These are phyloP conservation scores for Pipistrellus pipistrellus DNA, from an alignment of 2,797 vertebrate species.

Conservation along the genomic window DNA sequence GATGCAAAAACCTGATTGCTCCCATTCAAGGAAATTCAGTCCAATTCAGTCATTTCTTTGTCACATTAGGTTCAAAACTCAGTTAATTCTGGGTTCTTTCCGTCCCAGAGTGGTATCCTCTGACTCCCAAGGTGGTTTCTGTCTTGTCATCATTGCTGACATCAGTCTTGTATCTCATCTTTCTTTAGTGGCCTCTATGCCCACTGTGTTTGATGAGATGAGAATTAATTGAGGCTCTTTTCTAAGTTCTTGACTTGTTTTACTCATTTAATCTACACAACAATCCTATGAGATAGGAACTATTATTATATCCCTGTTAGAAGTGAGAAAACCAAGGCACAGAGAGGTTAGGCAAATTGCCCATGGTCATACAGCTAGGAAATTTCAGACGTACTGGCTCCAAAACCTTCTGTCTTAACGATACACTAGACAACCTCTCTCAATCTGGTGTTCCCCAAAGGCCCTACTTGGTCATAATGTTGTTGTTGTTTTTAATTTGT, in stretches of 20 bases:
- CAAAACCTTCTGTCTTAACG: background rate
- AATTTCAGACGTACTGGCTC: background rate
- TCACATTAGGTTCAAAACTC: background rate
- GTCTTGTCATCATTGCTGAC: background rate
- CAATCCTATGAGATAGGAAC: background rate
- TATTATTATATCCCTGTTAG: background rate
- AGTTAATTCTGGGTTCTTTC: background rate
- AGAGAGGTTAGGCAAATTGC: background rate
- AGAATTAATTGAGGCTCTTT: background rate
- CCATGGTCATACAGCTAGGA: background rate
- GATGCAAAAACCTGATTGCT: background rate
- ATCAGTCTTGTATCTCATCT: background rate
- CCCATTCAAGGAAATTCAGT: background rate
- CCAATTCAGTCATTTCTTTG: conserved; percentile 1
- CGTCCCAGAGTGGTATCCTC: background rate
- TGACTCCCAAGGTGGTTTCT: background rate
- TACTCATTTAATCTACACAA: background rate
- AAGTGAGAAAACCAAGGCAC: background rate
- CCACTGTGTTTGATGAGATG: background rate
- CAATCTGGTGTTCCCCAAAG: background rate
- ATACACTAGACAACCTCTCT: background rate
- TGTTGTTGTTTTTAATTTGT: background rate
- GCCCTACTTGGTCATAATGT: background rate
- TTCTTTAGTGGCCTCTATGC: background rate
- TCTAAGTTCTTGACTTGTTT: background rate